Base-by-base conservation (phyloP, 2,888 invertebrate species). In the Taphrorychus bicolor region DNA sequence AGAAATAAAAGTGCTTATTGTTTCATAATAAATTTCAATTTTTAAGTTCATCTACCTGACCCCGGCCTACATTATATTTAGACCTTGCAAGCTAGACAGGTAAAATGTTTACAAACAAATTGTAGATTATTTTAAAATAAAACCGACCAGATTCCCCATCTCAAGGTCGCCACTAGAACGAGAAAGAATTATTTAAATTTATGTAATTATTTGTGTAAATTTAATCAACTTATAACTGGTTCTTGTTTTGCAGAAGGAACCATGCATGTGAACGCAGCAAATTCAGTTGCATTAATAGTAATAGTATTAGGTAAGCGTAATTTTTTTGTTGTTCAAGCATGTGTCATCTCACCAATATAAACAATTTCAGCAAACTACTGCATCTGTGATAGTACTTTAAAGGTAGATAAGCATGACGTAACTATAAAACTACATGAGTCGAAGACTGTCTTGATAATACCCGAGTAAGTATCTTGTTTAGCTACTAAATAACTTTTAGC, bases 301-400 rank as follows among this genome's bases (percentile, higher is more conserved):
- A 61, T 69, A 64, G 14, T 57, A 41, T 65, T 69, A 69, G 65
- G 69, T 69, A 24, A 69, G 69, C n/a, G n/a, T n/a, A n/a, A n/a
- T 63, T 14, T 23, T 32, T 24, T 0, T 23, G 5, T 52, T 52
- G 19, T 11, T 21, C 22, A 21, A 7, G 11, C 17, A 19, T 52
- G 5, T 7, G 52, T 2, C 11, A 2, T 14, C 14, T 16, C 7
- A 21, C 16, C 1, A 54, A 54, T 18, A 5, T n/a, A 17, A 19
- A 0, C n/a, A 21, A 54, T 69, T 66, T 40, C 42, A 70, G 64
- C 48, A 42, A 64, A 56, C 14, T 40, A 60, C 45, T 67, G 52
- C 45, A 60, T 14, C 67, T 70, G 70, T 67, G 65, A 68, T 67
- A 59, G 17, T 53, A 65, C 2, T 51, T 57, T 70, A 42, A 61